Base-by-base conservation (phyloP, 1,140 invertebrate species). In the Drosophila guanche region DNA sequence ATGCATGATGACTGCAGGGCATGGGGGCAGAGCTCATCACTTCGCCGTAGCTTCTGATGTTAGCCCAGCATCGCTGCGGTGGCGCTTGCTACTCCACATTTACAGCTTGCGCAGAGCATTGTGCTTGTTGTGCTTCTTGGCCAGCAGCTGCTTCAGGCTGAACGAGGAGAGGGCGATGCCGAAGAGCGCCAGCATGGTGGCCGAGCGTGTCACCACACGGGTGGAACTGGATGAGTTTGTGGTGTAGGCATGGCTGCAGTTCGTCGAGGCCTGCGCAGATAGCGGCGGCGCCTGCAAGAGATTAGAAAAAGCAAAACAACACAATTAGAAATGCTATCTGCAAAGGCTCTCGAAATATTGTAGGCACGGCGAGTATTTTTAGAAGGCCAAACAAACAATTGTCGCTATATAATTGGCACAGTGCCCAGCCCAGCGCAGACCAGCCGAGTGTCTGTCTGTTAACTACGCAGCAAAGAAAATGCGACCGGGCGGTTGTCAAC, bases 91-190 rank as follows among this genome's bases (percentile, higher is more conserved):
- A n/a, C 5, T 40, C 20, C 43, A 40, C 42, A 20, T 54, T 65
- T 90, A 90, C 12, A 90, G 79, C 71, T 90, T 90, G 61, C 89
- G 81, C 47, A 89, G 33, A 0, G 75, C 68, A 67, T 73, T 77
- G 40, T 67, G 66, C 27, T 89, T 69, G 48, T 60, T 77, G 45
- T 77, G 72, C 57, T 85, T 91, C 54, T 93, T 90, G 75, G 89
- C 73, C 63, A 94, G 90, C 93, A 94, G 92, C 76, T 94, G 93
- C 77, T 94, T 93, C 23, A 94, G 92, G 89, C 93, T 94, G 90
- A 94, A 94, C 50, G 93, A 93, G 50, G 93, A 94, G 0, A 94
- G 86, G 10, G 93, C 92, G 25, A 94, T 92, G 22, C 93, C 93
- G 48, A 93, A 91, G 16, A 93, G 89, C 3, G 93, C 93, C 54